Evolutionary conservation across 30 jellyfish, hydroid and myxozoan genomes (phyloP).

Genomic region (Cassiopea xamachana): DNA sequence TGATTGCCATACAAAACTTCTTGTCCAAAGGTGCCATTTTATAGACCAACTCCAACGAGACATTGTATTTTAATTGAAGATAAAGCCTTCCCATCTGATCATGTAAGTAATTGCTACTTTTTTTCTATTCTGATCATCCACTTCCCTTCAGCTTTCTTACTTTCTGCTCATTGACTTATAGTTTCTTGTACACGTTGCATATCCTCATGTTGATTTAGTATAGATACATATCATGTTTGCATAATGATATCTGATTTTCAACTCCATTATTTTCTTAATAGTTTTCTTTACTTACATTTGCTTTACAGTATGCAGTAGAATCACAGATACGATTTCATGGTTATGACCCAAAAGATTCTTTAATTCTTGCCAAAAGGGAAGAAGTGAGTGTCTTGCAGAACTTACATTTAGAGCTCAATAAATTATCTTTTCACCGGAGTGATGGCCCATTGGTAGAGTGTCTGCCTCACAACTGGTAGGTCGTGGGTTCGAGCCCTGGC

Average conservation of each 20-base stretch:
- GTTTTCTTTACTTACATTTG: neutral
- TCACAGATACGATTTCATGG: constrained; percentile 92
- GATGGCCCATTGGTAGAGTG: too few species aligned
- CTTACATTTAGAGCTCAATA: neutral
- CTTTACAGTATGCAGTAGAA: constrained; percentile 77
- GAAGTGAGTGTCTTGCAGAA: constrained; percentile 48
- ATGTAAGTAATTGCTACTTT: constrained; percentile 62
- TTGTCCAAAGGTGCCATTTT: constrained; percentile 79
- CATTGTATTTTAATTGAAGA: constrained; percentile 78
- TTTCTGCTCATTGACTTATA: too few species aligned
- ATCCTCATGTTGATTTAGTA: too few species aligned
- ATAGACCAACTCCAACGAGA: constrained; percentile 86
- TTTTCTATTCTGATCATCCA: neutral
- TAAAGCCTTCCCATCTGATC: constrained; percentile 93
- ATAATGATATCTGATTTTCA: too few species aligned
- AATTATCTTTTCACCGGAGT: too few species aligned
- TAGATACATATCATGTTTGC: too few species aligned
- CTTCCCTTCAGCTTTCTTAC: too few species aligned
- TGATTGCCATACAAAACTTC: too few species aligned
- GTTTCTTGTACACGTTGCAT: too few species aligned
- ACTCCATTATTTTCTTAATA: neutral
- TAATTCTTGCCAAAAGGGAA: constrained; percentile 73
- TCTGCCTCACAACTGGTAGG: too few species aligned
- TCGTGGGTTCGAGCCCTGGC: too few species aligned
- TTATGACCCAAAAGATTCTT: constrained; percentile 83